Conservation (phyloP, 1,140 invertebrate species). For the Hyphantria cunea region DNA sequence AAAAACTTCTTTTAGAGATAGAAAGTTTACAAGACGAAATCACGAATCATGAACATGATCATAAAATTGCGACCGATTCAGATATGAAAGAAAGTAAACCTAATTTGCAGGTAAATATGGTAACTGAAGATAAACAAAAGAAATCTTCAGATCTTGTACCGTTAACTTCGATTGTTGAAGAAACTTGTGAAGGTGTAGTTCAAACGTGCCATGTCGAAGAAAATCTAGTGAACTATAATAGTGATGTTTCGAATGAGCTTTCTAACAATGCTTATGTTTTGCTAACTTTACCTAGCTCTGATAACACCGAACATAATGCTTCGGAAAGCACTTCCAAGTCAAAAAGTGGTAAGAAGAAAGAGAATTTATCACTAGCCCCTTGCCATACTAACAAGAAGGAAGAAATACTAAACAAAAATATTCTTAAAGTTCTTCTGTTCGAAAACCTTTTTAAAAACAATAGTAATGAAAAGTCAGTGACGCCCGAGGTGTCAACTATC, state of each 20-base stretch:
- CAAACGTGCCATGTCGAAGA: background rate
- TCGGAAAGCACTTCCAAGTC: constrained; percentile 25
- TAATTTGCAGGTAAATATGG: background rate
- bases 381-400: constrained; percentile 36
- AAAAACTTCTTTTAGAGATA: constrained; percentile 36
- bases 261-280: constrained; percentile 57
- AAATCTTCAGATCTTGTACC: background rate
- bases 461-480: constrained; percentile 39
- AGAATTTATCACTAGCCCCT: constrained; percentile 33
- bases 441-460: constrained; percentile 46
- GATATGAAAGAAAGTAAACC: background rate
- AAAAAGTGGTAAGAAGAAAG: constrained; percentile 44
- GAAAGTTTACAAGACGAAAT: constrained; percentile 18
- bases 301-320: constrained; percentile 31
- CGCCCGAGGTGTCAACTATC: constrained; percentile 32
- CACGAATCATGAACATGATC: background rate
- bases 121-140: background rate
- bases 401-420: constrained; percentile 48
- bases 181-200: background rate
- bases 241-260: constrained; percentile 38
- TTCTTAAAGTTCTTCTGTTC: constrained; percentile 55
- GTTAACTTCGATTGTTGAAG: background rate
- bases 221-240: constrained; percentile 13
- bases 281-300: constrained; percentile 55
- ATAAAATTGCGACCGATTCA: background rate